These are phyloP conservation scores for Lymantria monacha DNA, from an alignment of 2,888 invertebrate genomes.

Conservation along the genomic window DNA sequence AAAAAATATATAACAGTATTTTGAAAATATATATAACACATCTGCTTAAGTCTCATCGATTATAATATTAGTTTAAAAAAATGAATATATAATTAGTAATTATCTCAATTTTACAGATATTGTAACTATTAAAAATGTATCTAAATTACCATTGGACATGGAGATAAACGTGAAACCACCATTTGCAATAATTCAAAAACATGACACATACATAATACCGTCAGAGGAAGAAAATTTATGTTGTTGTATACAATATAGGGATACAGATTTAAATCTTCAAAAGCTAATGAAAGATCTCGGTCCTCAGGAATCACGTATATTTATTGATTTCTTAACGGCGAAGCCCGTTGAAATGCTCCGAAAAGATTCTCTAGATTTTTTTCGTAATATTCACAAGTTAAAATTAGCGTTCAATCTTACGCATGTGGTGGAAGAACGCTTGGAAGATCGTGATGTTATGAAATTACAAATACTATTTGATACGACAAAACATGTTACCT, in stretches of 20 bases:
- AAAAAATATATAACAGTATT: no score
- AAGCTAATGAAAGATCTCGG: constrained; percentile 51
- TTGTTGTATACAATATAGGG: constrained; percentile 64
- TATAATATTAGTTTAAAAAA: no score
- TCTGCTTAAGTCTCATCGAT: no score
- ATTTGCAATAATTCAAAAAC: constrained; percentile 70
- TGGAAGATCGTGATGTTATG: constrained; percentile 71
- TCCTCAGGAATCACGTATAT: constrained; percentile 46
- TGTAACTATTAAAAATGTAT: constrained; percentile 78
- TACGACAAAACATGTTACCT: constrained; percentile 62
- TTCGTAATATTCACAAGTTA: constrained; percentile 70
- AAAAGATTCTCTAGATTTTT: constrained; percentile 60
- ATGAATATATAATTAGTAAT: no score
- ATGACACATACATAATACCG: constrained; percentile 58
- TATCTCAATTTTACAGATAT: constrained; percentile 59
- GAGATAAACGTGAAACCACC: constrained; percentile 73
- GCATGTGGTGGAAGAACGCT: constrained; percentile 56
- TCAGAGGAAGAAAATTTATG: constrained; percentile 58
- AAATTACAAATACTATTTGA: constrained; percentile 72
- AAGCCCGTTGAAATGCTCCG: constrained; percentile 60
- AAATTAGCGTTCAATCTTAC: constrained; percentile 70
- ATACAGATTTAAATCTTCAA: constrained; percentile 56
- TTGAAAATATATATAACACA: no score
- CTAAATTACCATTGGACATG: constrained; percentile 72
- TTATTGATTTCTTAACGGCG: constrained; percentile 64